Evolutionary conservation across 2,888 invertebrate genomes (phyloP).

Genomic region (Tanypteryx hageni): DNA sequence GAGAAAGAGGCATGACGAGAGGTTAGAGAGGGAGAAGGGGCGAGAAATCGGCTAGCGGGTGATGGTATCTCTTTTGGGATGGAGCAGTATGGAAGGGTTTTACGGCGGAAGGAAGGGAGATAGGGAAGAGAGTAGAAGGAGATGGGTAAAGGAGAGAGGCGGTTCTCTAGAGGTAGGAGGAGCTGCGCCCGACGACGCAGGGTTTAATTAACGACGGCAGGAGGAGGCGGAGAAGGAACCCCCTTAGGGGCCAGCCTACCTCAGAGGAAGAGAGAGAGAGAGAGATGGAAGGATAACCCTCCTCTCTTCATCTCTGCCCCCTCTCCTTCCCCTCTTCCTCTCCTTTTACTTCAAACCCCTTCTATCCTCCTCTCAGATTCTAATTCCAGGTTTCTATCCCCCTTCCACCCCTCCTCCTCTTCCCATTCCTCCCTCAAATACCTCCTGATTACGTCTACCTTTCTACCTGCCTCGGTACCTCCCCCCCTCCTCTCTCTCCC

Average conservation of each 20-base stretch:
- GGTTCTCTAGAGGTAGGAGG: neutral
- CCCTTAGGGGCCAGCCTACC: neutral
- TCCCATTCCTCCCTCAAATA: neutral
- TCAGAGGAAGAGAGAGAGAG: neutral
- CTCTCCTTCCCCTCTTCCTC: neutral
- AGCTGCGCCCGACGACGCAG: neutral
- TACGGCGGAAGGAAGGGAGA: neutral
- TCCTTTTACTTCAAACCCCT: neutral
- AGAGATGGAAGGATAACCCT: neutral
- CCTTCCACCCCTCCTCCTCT: neutral
- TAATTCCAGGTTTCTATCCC: conserved; percentile 38
- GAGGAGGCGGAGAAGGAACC: neutral
- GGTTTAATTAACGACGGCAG: conserved; percentile 57
- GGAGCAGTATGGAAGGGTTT: neutral
- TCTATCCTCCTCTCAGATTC: conserved; percentile 16
- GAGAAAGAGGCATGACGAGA: no score
- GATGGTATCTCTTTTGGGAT: no score
- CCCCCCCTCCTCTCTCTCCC: neutral
- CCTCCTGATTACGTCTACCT: conserved; percentile 38
- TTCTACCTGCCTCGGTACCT: neutral
- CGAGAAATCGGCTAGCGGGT: no score
- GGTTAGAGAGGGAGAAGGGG: no score
- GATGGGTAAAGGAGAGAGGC: neutral
- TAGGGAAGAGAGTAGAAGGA: neutral
- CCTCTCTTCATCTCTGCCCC: neutral